Evolutionary conservation across 1,140 invertebrate genomes (phyloP), one percentile per base, ranked within the genome.

Genomic region (Chironomus tepperi): DNA sequence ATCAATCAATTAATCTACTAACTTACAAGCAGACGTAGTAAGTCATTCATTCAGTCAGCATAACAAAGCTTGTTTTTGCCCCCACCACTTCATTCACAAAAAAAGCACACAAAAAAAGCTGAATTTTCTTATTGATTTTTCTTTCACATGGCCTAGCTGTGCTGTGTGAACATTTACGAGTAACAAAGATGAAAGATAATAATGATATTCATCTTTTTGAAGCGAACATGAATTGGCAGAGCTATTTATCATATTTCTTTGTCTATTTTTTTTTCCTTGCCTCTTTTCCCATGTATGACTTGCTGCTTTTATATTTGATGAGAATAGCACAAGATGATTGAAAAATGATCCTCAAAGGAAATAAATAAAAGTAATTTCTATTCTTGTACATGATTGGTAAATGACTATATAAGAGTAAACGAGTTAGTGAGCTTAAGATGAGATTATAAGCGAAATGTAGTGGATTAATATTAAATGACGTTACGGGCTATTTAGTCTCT

Each of bases 171-270:
- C 10, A 57, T 57, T 12, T n/a, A 57, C 47, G 12, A 57, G 47
- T 57, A n/a, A n/a, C 10, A 57, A 57, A 5, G n/a, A n/a, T 57
- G 47, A 15, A 15, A 57, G 47, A n/a, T 57, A n/a, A 57, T 15
- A 57, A 57, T 57, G 12, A 57, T 57, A 12, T 15, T 57, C 3
- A n/a, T 57, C 47, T 57, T 15, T 57, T 57, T 57, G 47, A 57
- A 57, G 15, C 12, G 12, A 57, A 5, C 47, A 3, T 57, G 12
- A n/a, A 57, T 57, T 57, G 47, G 1, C n/a, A 57, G 15, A 57
- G 47, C 47, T 57, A 57, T 57, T 57, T 57, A n/a, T 57, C 47
- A 57, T 12, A 57, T 57, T 57, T 57, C 12, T 57, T 57, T 57
- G 9, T 15, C 9, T 12, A 12, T 57, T 57, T 47, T 15, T 47